Base-by-base conservation (phyloP, 2,888 invertebrate species). In the Ypsolopha sequella region DNA sequence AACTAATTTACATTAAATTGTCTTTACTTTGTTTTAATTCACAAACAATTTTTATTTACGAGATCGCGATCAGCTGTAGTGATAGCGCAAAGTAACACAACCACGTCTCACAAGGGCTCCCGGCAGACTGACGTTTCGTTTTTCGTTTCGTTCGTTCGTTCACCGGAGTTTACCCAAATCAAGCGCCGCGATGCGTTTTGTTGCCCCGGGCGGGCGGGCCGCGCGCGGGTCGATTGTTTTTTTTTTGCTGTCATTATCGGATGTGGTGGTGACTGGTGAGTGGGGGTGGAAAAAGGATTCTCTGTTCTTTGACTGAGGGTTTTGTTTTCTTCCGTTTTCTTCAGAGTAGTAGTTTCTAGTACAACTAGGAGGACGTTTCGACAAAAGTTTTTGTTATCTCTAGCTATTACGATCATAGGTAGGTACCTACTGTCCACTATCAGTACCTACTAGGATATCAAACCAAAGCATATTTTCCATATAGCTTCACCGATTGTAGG, bases 1-100 rank as follows among this genome's bases (percentile, higher is more conserved):
- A 24, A 24, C 24, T 24, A 3, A 24, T 24, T 24, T 3, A 24
- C 24, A 24, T 24, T 24, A 24, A 24, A 24, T 24, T 24, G 24
- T 24, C 24, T 24, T 24, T 24, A 24, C 4, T 52, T 41, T 55
- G 53, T 56, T 56, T 52, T 55, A 54, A 24, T 45, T 36, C 36
- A 47, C 47, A 41, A 13, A 36, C 8, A 36, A 47, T 47, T 36
- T 36, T 24, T 13, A 13, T 36, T 39, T 10, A 74, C 80, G 81
- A 80, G 78, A 76, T 61, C 63, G 66, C 64, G 68, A 73, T 70
- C 73, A 71, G 76, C 72, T 74, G 76, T 66, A 66, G 52, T 59
- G 59, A 56, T 36, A 48, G 56, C 58, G 38, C 48, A 35, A 53
- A 61, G 60, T 61, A 59, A 65, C 71, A 66, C 77, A 54, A 59